Conservation (phyloP, 1,140 invertebrate genomes). For the Plectus sambesii region DNA sequence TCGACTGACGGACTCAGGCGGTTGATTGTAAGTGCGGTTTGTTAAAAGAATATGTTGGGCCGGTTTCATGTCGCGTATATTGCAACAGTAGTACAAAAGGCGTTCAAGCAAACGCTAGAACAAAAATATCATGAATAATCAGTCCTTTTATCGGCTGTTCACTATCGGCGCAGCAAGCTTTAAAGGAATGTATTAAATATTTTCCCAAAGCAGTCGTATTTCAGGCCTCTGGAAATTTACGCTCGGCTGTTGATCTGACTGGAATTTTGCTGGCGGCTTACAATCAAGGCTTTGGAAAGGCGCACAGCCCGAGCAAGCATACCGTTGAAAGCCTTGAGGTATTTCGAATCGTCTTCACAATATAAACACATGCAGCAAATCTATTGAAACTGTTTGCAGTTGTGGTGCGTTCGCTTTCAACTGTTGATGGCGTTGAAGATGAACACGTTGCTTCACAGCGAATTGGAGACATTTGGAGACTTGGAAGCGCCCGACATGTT, state of each 20-base stretch:
- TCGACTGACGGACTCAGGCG: background rate
- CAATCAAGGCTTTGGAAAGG: slow-evolving; percentile 23
- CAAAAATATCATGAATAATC: slow-evolving; percentile 1
- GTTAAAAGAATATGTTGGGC: slow-evolving; percentile 2
- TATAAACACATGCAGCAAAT: no score
- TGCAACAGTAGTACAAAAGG: no score
- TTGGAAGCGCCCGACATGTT: slow-evolving; percentile 35
- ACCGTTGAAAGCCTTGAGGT: slow-evolving; percentile 10
- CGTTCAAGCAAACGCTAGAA: no score
- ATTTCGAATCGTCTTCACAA: no score
- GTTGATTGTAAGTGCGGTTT: slow-evolving; percentile 5
- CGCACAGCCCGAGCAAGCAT: slow-evolving; percentile 5
- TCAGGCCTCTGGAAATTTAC: slow-evolving; percentile 14
- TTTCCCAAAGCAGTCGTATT: no score
- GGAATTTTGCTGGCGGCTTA: slow-evolving; percentile 14
- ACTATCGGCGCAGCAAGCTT: no score
- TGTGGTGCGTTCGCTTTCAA: slow-evolving; percentile 35
- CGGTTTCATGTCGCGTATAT: no score
- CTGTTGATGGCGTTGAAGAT: slow-evolving; percentile 29
- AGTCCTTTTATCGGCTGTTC: background rate
- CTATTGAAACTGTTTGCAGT: slow-evolving; percentile 24
- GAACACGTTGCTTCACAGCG: slow-evolving; percentile 28
- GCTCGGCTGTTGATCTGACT: slow-evolving; percentile 19
- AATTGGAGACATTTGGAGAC: slow-evolving; percentile 32
- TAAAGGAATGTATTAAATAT: no score